phyloP scores from a whole-genome alignment of 2,888 invertebrate genomes.

The Nasonovia ribisnigri region DNA sequence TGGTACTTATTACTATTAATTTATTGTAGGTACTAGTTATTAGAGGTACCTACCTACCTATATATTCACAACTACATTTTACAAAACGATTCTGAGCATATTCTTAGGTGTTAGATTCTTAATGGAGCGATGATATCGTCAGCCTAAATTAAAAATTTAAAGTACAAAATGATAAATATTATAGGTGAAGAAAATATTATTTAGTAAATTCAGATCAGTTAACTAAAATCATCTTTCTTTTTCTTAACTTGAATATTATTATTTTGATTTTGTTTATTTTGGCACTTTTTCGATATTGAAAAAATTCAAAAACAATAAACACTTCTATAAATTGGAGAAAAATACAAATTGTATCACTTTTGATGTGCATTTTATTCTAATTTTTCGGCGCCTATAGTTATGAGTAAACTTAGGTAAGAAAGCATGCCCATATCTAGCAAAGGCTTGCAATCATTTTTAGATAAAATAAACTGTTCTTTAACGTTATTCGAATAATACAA shows the following conservation, averaged over 20 bases:
- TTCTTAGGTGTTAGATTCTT: not conserved
- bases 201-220: not conserved
- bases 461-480: not conserved
- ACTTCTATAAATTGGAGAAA: not conserved
- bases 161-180: not conserved
- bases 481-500: not conserved
- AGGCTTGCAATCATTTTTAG: not conserved
- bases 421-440: not conserved
- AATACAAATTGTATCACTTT: not conserved
- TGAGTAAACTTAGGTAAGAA: not conserved
- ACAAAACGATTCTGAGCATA: not conserved
- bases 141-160: not conserved
- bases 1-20: not conserved
- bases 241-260: not conserved
- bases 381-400: not conserved
- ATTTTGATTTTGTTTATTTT: not conserved
- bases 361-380: not conserved
- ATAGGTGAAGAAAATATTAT: not conserved
- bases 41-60: not conserved
- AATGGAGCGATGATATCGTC: not conserved
- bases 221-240: not conserved
- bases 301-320: not conserved
- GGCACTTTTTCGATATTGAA: not conserved
- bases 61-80: not conserved
- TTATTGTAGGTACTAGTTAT: not conserved